These are phyloP conservation scores for Mirza zaza DNA, from an alignment of 2,113 vertebrate genomes.

Conservation along the genomic window DNA sequence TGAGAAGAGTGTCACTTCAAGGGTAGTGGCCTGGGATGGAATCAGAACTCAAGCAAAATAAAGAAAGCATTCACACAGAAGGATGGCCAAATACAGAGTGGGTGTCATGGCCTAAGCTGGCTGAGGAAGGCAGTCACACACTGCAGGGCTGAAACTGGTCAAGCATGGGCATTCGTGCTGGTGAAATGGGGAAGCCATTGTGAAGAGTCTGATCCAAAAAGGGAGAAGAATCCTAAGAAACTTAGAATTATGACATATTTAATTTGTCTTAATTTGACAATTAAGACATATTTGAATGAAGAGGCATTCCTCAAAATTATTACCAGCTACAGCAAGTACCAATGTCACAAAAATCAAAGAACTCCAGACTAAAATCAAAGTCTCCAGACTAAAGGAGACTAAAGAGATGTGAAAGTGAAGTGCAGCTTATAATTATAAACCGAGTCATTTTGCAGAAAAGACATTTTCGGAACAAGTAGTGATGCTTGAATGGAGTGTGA, in stretches of 20 bases:
- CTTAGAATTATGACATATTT: too few species aligned
- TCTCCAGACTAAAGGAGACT: not conserved
- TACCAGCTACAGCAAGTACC: not conserved
- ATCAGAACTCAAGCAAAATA: not conserved
- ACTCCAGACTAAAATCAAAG: too few species aligned
- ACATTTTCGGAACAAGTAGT: not conserved
- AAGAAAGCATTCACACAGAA: not conserved
- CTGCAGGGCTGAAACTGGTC: not conserved
- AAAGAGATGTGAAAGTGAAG: not conserved
- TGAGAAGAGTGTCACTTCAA: not conserved
- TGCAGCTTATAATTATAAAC: not conserved
- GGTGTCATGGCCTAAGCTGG: not conserved
- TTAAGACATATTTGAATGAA: not conserved
- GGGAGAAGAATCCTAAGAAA: too few species aligned
- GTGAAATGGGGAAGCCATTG: not conserved
- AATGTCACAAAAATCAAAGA: not conserved
- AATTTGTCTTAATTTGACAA: too few species aligned
- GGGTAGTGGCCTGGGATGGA: not conserved
- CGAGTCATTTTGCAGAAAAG: not conserved
- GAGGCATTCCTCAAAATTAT: not conserved
- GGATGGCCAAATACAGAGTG: not conserved
- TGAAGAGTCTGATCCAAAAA: not conserved
- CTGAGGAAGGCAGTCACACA: not conserved
- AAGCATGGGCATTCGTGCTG: not conserved
- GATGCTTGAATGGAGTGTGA: not conserved